Percentiles rank a stretch among this genome's conserved stretches.
phyloP scores from a whole-genome alignment of 2,888 invertebrate genomes.

The Anaspis maculata region DNA sequence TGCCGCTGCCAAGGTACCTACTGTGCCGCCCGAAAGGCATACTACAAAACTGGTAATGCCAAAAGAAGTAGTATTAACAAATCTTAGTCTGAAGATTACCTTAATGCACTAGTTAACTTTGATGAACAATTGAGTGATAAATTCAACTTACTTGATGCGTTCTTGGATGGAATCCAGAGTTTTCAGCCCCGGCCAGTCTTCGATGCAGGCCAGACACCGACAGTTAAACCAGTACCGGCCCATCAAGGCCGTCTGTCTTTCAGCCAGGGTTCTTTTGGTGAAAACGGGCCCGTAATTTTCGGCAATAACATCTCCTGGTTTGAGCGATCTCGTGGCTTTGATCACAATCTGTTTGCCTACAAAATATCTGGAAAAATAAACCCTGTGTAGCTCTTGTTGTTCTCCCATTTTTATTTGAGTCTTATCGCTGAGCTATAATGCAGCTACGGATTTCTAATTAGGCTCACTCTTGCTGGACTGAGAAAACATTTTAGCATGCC shows the following conservation, averaged over 20 bases:
- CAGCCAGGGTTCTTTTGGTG: slow-evolving; percentile 46
- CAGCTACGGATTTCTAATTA: too few relatives aligned
- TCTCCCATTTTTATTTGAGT: too few relatives aligned
- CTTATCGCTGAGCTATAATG: too few relatives aligned
- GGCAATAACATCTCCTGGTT: slow-evolving; percentile 58
- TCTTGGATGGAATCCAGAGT: slow-evolving; percentile 44
- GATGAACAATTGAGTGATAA: too few relatives aligned
- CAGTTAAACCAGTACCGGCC: slow-evolving; percentile 76
- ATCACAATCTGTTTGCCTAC: slow-evolving; percentile 65
- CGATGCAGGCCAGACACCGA: slow-evolving; percentile 60
- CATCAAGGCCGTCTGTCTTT: slow-evolving; percentile 56
- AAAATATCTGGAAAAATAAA: slow-evolving; percentile 58
- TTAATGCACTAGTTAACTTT: too few relatives aligned
- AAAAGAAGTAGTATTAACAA: too few relatives aligned
- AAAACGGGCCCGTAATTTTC: slow-evolving; percentile 83
- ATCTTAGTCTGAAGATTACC: too few relatives aligned
- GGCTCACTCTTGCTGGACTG: too few relatives aligned
- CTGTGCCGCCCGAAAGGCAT: too few relatives aligned
- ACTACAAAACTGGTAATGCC: too few relatives aligned
- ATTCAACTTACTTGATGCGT: slow-evolving; percentile 40
- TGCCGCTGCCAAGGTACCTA: too few relatives aligned
- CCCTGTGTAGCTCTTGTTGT: background rate
- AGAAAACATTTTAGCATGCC: too few relatives aligned
- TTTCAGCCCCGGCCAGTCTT: slow-evolving; percentile 64
- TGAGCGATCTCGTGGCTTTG: slow-evolving; percentile 56